These are phyloP conservation scores for Flexamia atlantica DNA, from an alignment of 2,888 invertebrate species.

Conservation along the genomic window DNA sequence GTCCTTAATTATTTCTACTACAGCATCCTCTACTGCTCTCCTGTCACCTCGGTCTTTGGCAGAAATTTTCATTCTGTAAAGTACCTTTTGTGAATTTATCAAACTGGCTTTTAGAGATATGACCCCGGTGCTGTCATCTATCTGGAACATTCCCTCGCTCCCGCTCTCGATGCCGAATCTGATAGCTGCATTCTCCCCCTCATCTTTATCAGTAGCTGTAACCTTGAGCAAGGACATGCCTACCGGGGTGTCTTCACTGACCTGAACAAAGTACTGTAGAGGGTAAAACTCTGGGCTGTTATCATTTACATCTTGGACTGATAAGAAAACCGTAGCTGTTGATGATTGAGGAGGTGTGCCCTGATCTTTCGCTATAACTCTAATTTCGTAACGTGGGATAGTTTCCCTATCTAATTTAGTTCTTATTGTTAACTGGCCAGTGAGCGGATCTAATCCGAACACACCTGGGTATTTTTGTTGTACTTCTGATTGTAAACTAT, in stretches of 20 bases:
- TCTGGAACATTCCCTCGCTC: conserved; percentile 87
- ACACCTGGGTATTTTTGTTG: conserved; percentile 90
- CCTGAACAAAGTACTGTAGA: conserved; percentile 87
- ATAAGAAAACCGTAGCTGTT: conserved; percentile 90
- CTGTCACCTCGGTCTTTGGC: conserved; percentile 90
- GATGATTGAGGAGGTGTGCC: conserved; percentile 94
- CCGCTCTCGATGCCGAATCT: conserved; percentile 88
- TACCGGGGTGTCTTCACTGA: conserved; percentile 82
- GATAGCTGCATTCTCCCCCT: conserved; percentile 91
- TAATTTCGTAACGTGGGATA: conserved; percentile 87
- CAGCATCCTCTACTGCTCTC: conserved; percentile 84
- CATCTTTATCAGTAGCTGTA: conserved; percentile 90
- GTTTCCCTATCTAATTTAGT: conserved; percentile 90
- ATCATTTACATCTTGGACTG: conserved; percentile 93
- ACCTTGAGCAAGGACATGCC: conserved; percentile 85
- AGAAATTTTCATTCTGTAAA: conserved; percentile 86
- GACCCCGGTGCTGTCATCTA: conserved; percentile 88
- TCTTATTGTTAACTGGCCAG: conserved; percentile 90
- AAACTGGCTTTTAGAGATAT: conserved; percentile 83
- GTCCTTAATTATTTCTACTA: conserved; percentile 88
- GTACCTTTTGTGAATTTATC: conserved; percentile 80
- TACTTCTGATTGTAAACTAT: conserved; percentile 87
- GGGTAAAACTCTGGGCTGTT: conserved; percentile 96
- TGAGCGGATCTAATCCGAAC: conserved; percentile 89
- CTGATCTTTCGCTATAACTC: conserved; percentile 93